Conservation (phyloP, 2,888 invertebrate species). For the Biston betularia region DNA sequence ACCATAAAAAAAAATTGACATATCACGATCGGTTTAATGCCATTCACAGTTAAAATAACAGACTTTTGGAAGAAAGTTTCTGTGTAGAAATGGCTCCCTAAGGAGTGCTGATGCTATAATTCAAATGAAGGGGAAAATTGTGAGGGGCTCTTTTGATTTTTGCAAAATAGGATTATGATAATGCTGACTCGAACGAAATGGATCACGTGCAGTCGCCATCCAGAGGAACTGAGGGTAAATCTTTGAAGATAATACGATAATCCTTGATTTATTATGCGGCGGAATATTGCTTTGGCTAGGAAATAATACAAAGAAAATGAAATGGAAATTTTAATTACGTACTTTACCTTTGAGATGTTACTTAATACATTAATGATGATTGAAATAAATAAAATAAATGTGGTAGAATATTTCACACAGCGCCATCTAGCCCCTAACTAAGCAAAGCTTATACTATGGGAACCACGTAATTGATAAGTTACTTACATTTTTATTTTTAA, state of each 20-base stretch:
- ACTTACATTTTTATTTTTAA: too few relatives aligned
- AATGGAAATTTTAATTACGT: constrained; percentile 15
- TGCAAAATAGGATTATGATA: constrained; percentile 68
- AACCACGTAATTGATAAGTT: too few relatives aligned
- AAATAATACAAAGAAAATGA: constrained; percentile 16
- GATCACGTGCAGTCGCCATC: constrained; percentile 53
- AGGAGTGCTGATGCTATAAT: constrained; percentile 59
- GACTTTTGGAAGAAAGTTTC: constrained; percentile 22
- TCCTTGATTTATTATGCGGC: constrained; percentile 51
- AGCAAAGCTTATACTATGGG: too few relatives aligned
- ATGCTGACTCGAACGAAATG: constrained; percentile 59
- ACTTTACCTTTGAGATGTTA: neutral
- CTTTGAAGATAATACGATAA: constrained; percentile 44
- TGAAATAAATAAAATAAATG: too few relatives aligned
- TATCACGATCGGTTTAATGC: constrained; percentile 29
- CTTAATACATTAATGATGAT: neutral
- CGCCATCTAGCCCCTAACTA: too few relatives aligned
- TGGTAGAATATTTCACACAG: too few relatives aligned
- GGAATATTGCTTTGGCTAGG: constrained; percentile 22
- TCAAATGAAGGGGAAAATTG: constrained; percentile 63
- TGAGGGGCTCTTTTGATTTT: constrained; percentile 64
- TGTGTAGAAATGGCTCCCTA: constrained; percentile 55
- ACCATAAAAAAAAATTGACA: constrained; percentile 1
- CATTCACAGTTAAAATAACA: constrained; percentile 13
- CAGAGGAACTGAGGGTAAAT: constrained; percentile 46